Conservation (phyloP, 2,797 vertebrate genomes). For the Rhynchonycteris naso region DNA sequence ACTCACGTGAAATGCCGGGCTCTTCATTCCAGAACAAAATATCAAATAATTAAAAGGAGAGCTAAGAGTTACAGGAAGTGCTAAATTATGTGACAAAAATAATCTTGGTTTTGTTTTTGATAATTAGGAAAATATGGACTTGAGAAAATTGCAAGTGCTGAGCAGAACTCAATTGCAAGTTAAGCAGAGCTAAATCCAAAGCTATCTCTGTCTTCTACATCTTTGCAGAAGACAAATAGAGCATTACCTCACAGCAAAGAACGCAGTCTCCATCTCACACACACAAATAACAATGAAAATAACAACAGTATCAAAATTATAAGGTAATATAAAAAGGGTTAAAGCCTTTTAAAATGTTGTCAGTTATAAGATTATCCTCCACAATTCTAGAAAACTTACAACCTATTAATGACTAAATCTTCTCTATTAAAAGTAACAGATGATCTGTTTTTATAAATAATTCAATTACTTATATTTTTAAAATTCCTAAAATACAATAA, state of each 20-base stretch:
- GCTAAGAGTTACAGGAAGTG: neutral
- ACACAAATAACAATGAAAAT: neutral
- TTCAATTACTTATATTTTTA: slow-evolving; percentile 5
- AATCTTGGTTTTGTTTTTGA: neutral
- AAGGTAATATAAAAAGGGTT: slow-evolving; percentile 19
- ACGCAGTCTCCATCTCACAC: neutral
- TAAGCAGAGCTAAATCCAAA: slow-evolving; percentile 25
- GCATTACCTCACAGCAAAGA: neutral
- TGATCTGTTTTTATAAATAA: slow-evolving; percentile 30
- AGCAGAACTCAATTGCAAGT: too few relatives aligned
- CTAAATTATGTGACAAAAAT: slow-evolving; percentile 9
- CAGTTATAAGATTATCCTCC: neutral
- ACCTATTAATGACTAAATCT: neutral
- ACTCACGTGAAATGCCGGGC: neutral
- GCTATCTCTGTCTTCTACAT: neutral
- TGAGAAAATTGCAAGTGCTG: neutral
- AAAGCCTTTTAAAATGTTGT: neutral
- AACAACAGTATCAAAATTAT: neutral
- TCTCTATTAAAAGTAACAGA: neutral
- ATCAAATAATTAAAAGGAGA: neutral
- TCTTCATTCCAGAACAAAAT: neutral
- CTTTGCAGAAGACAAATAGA: slow-evolving; percentile 22
- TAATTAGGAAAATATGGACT: neutral
- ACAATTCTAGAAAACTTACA: neutral
- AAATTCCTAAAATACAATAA: slow-evolving; percentile 34